Evolutionary conservation across 2,797 vertebrate genomes (phyloP).

Genomic region (Smutsia temminckii): DNA sequence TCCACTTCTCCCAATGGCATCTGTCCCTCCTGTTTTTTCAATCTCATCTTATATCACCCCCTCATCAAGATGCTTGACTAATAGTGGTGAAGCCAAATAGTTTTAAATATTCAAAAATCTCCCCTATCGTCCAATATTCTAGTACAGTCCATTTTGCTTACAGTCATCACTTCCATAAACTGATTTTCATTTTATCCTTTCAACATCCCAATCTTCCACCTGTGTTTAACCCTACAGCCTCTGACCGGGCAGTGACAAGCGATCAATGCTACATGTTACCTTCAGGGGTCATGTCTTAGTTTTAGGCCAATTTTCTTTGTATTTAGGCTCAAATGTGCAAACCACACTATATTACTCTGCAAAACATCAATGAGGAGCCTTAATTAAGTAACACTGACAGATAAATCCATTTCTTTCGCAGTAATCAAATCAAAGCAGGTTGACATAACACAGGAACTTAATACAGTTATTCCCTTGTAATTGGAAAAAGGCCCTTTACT

Average conservation of each 20-base stretch:
- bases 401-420: slow-evolving; percentile 94
- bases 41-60: neutral
- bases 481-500: slow-evolving; percentile 89
- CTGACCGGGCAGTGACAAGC: slow-evolving; percentile 54
- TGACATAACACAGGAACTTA: slow-evolving; percentile 96
- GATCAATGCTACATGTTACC: slow-evolving; percentile 63
- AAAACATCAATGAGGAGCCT: slow-evolving; percentile 90
- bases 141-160: neutral
- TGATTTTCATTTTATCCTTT: neutral
- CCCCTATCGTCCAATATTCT: neutral
- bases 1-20: slow-evolving; percentile 44
- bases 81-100: neutral
- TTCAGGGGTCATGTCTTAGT: slow-evolving; percentile 78
- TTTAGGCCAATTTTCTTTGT: slow-evolving; percentile 81
- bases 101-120: slow-evolving; percentile 15
- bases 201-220: slow-evolving; percentile 33
- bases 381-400: slow-evolving; percentile 98
- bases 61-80: neutral
- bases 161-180: neutral
- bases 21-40: neutral
- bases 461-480: slow-evolving; percentile 91
- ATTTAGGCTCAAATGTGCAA: slow-evolving; percentile 85
- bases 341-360: slow-evolving; percentile 86
- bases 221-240: slow-evolving; percentile 15
- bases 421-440: slow-evolving; percentile 96